Conservation (phyloP, 1,140 invertebrate genomes). For the Chrysopa pallens region DNA sequence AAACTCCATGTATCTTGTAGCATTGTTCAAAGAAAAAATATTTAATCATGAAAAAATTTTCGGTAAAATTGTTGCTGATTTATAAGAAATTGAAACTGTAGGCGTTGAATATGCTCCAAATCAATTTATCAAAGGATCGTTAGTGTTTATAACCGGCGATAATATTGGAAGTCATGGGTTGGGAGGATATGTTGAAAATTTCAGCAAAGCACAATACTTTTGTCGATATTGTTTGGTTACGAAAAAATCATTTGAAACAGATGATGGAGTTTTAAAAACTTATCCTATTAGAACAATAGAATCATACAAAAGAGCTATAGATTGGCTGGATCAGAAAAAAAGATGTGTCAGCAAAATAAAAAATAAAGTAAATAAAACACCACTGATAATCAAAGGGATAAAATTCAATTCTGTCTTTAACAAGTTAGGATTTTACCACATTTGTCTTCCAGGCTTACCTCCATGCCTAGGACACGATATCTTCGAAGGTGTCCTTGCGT, state of each 20-base stretch:
- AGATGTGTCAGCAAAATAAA: background rate
- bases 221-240: conserved; percentile 13
- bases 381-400: conserved; percentile 4
- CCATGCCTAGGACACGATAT: conserved; percentile 12
- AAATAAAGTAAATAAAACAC: too few relatives aligned
- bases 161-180: conserved; percentile 14
- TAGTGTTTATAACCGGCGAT: conserved; percentile 15
- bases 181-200: conserved; percentile 14
- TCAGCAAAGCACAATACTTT: conserved; percentile 10
- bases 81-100: too few relatives aligned
- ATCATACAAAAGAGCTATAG: conserved; percentile 8
- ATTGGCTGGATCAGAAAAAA: conserved; percentile 1
- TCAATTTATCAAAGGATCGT: conserved; percentile 8
- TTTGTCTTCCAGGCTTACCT: conserved; percentile 10
- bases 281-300: conserved; percentile 8
- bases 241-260: conserved; percentile 4
- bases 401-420: conserved; percentile 13
- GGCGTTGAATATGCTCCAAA: too few relatives aligned
- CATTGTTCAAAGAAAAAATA: too few relatives aligned
- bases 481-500: conserved; percentile 8
- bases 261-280: conserved; percentile 3
- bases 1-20: too few relatives aligned
- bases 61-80: too few relatives aligned
- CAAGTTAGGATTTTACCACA: conserved; percentile 10
- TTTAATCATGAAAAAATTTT: too few relatives aligned